These are phyloP conservation scores for Vandiemenella viatica DNA, from an alignment of 2,888 invertebrate genomes.

Conservation along the genomic window DNA sequence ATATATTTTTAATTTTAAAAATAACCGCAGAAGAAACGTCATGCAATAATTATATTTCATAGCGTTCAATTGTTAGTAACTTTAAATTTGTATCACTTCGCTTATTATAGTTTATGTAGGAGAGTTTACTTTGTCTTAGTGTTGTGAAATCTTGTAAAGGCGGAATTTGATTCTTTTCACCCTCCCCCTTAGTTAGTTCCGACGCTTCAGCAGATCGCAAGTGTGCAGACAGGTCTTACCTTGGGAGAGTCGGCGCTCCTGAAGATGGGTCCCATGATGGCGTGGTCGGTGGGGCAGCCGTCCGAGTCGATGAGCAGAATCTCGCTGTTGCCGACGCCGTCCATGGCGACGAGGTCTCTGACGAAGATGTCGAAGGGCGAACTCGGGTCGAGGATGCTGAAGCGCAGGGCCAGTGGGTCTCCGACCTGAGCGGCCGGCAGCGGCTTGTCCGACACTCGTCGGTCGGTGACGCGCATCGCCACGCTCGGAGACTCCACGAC, in stretches of 20 bases:
- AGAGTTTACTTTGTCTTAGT: no score
- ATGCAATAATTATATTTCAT: no score
- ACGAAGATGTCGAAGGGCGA: conserved; percentile 93
- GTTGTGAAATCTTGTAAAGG: no score
- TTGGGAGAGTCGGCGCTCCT: conserved; percentile 67
- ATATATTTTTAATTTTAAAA: no score
- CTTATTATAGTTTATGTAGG: no score
- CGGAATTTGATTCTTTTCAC: no score
- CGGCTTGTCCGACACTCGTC: conserved; percentile 67
- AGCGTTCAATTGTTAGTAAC: no score
- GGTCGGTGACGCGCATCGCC: conserved; percentile 81
- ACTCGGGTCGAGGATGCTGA: conserved; percentile 82
- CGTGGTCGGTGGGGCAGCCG: conserved; percentile 86
- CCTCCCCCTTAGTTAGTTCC: not conserved
- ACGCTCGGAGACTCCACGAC: conserved; percentile 90
- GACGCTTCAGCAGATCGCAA: not conserved
- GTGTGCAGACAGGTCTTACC: conserved; percentile 32
- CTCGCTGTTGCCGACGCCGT: conserved; percentile 83
- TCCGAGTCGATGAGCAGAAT: conserved; percentile 80
- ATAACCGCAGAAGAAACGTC: no score
- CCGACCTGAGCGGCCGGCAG: conserved; percentile 83
- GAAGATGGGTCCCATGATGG: conserved; percentile 84
- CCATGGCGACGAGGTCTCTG: conserved; percentile 85
- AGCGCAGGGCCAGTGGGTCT: conserved; percentile 77
- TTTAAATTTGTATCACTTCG: no score